Percentiles rank a stretch among this genome's conserved stretches.
Evolutionary conservation across 2,888 invertebrate genomes (phyloP).

Genomic region (Leuctra nigra): DNA sequence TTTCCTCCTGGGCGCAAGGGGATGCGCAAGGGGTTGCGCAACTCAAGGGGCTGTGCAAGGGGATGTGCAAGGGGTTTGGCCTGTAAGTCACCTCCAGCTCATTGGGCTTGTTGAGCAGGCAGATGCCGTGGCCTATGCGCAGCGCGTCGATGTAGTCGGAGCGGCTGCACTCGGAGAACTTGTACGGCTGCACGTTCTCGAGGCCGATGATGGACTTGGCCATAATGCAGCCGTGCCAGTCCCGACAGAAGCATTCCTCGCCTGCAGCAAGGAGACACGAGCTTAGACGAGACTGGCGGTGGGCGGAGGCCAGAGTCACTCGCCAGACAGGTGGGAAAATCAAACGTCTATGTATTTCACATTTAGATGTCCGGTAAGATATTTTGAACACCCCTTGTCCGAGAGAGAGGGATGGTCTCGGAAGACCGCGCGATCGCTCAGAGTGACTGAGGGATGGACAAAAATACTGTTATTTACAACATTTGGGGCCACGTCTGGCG

Average conservation of each 20-base stretch:
- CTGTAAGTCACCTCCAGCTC: slow-evolving; percentile 53
- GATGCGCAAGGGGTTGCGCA: background rate
- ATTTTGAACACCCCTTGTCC: too few relatives aligned
- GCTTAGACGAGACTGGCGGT: too few relatives aligned
- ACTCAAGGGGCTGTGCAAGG: background rate
- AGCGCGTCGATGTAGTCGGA: slow-evolving; percentile 85
- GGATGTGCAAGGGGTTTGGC: background rate
- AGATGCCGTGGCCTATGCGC: slow-evolving; percentile 79
- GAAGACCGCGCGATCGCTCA: too few relatives aligned
- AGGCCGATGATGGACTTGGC: slow-evolving; percentile 84
- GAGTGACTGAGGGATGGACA: too few relatives aligned
- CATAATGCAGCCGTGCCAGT: slow-evolving; percentile 97
- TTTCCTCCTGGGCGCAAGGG: too few relatives aligned
- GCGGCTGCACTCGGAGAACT: slow-evolving; percentile 94
- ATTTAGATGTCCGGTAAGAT: too few relatives aligned
- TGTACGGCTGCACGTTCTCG: slow-evolving; percentile 91
- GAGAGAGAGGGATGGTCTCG: too few relatives aligned
- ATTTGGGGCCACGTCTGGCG: too few relatives aligned
- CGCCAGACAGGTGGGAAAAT: too few relatives aligned
- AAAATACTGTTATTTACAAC: too few relatives aligned
- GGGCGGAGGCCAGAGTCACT: too few relatives aligned
- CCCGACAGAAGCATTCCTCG: slow-evolving; percentile 80
- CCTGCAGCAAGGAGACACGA: slow-evolving; percentile 41
- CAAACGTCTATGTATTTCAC: too few relatives aligned
- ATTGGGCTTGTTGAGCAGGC: slow-evolving; percentile 90